phyloP scores from a whole-genome alignment of 2,113 vertebrate genomes.

The Crotophaga sulcirostris region DNA sequence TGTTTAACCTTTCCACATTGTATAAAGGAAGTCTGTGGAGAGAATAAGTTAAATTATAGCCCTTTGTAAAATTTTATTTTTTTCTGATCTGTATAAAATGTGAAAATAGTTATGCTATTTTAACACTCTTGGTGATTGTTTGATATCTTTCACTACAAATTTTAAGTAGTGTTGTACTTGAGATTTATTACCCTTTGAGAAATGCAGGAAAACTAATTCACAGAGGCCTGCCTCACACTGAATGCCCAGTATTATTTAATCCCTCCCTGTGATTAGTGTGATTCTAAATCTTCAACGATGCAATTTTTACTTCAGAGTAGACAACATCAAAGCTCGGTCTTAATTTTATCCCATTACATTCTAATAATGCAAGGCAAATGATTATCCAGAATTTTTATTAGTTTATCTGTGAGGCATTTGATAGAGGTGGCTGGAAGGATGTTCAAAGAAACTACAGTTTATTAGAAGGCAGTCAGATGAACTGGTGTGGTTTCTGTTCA shows the following conservation, averaged over 20 bases:
- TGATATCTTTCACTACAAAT: neutral
- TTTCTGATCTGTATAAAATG: neutral
- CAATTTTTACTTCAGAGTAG: neutral
- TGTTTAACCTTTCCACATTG: neutral
- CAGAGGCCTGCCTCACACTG: neutral
- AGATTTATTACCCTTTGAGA: neutral
- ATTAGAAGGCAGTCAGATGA: neutral
- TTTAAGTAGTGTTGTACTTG: neutral
- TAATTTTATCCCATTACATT: neutral
- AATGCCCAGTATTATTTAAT: neutral
- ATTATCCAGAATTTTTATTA: neutral
- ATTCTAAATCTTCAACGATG: neutral
- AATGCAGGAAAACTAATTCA: neutral
- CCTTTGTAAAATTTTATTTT: neutral
- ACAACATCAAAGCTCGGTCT: neutral
- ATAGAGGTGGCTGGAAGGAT: neutral
- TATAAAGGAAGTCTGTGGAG: fast-evolving
- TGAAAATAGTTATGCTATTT: neutral
- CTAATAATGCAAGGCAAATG: neutral
- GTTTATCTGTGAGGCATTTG: neutral
- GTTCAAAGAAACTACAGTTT: neutral
- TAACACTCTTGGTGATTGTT: neutral
- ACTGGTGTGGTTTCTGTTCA: neutral
- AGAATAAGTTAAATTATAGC: neutral
- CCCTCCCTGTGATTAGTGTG: neutral